Evolutionary conservation across 2,888 invertebrate genomes (phyloP).

Genomic region (Notodonta ziczac): DNA sequence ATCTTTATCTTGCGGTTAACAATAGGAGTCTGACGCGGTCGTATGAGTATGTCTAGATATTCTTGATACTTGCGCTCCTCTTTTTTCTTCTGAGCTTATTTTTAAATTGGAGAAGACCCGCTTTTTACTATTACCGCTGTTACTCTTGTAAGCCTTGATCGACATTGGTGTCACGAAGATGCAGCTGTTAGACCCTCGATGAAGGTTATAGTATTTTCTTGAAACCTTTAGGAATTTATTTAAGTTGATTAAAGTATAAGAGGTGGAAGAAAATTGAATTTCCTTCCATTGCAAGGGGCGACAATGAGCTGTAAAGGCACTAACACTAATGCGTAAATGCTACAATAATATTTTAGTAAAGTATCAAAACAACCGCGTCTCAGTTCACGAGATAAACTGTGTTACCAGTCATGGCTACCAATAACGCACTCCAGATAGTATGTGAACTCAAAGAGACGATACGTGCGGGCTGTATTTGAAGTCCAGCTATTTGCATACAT

Average conservation of each 20-base stretch:
- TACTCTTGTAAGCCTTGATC: too few species aligned
- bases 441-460: conserved; percentile 8
- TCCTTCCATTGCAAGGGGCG: too few species aligned
- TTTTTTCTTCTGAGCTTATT: not conserved
- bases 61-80: conserved; percentile 23
- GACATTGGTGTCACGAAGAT: too few species aligned
- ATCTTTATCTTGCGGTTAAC: conserved; percentile 40
- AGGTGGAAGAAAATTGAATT: too few species aligned
- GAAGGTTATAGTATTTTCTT: too few species aligned
- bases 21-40: conserved; percentile 29
- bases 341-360: conserved; percentile 8
- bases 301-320: too few species aligned
- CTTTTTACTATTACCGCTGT: too few species aligned
- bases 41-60: conserved; percentile 2
- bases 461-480: not conserved
- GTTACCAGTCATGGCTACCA: conserved; percentile 16
- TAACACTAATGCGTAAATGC: too few species aligned
- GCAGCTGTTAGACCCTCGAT: too few species aligned
- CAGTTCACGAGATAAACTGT: conserved; percentile 6
- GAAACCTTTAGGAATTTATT: too few species aligned
- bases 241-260: too few species aligned
- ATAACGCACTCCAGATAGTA: conserved; percentile 10
- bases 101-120: too few species aligned
- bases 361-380: conserved; percentile 24
- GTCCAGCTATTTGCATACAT: not conserved